Percentiles rank a stretch among this genome's conserved stretches.
phyloP scores from a whole-genome alignment of 2,888 invertebrate species.

The Diaphora mendica region DNA sequence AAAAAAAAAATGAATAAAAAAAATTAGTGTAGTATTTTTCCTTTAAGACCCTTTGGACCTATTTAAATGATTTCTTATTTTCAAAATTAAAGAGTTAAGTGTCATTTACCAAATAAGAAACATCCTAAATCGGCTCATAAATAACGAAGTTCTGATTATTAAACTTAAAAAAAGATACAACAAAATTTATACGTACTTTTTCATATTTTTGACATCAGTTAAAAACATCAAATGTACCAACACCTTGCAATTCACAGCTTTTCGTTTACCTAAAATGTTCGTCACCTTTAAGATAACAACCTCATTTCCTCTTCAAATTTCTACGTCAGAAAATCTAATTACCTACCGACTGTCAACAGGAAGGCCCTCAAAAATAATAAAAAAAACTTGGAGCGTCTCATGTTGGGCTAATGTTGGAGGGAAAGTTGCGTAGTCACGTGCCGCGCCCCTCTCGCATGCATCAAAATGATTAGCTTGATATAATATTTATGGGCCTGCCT shows the following conservation, averaged over 20 bases:
- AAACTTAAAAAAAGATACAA: too few relatives aligned
- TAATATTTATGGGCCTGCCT: slow-evolving; percentile 54
- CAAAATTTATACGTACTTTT: too few relatives aligned
- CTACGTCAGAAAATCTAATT: slow-evolving; percentile 19
- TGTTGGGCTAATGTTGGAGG: slow-evolving; percentile 36
- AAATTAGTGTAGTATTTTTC: too few relatives aligned
- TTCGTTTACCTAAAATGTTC: not conserved
- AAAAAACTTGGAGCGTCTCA: slow-evolving; percentile 26
- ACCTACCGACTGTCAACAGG: slow-evolving; percentile 22
- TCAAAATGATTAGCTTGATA: slow-evolving; percentile 62
- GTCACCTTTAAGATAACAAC: slow-evolving; percentile 3
- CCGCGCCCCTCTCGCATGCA: slow-evolving; percentile 52
- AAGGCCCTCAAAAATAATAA: slow-evolving; percentile 29
- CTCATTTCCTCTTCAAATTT: slow-evolving; percentile 13
- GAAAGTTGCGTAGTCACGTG: slow-evolving; percentile 61
- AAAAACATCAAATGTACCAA: not conserved
- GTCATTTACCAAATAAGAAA: not conserved
- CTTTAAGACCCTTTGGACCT: too few relatives aligned
- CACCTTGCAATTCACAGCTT: not conserved
- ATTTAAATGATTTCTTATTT: too few relatives aligned
- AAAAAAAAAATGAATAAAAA: too few relatives aligned
- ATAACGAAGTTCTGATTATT: not conserved
- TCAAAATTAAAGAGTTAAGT: too few relatives aligned
- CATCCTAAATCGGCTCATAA: not conserved
- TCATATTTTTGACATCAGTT: not conserved